Base-by-base conservation (phyloP, 2,113 vertebrate species). In the Arothron firmamentum region DNA sequence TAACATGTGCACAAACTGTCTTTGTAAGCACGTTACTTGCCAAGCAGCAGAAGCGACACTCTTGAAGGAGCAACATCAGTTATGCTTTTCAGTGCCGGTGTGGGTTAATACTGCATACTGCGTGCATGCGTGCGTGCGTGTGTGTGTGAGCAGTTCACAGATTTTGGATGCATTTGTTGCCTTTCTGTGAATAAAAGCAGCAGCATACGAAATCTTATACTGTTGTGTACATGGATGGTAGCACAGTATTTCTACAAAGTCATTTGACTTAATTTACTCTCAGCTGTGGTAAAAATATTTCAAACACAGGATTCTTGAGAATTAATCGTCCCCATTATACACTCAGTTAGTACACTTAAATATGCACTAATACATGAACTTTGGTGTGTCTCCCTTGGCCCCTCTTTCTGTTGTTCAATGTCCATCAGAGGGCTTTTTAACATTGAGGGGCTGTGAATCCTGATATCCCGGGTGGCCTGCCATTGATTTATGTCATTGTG, bases 401-500 rank as follows among this genome's bases (percentile, higher is more conserved):
- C 55, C 12, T 14, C 60, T 19, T 53, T n/a, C 53, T 54, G 52
- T 70, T 56, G 65, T 72, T 80, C 42, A 19, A 77, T 73, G 72
- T 85, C 79, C 78, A 65, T 74, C 60, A 59, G 45, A 74, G 77
- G 79, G 62, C 72, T 81, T 74, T 77, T 57, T 68, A 71, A 77
- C 73, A 74, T 80, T 65, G 56, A 76, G 74, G 64, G 69, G 74
- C 70, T 70, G 72, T 74, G 80, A 64, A 84, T 75, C 77, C 62
- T 20, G 16, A 79, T 18, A 71, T 84, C 85, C 80, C 81, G 50
- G 0, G 70, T 20, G 79, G 70, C 62, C 69, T 61, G 21, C 47
- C 79, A 83, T 84, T 86, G 87, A 88, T 90, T 90, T 86, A 85
- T 88, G 85, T 84, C 85, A 83, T 81, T 80, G 78, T 85, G 75